Conservation (phyloP, 2,113 vertebrate genomes). For the Colossoma macropomum region DNA sequence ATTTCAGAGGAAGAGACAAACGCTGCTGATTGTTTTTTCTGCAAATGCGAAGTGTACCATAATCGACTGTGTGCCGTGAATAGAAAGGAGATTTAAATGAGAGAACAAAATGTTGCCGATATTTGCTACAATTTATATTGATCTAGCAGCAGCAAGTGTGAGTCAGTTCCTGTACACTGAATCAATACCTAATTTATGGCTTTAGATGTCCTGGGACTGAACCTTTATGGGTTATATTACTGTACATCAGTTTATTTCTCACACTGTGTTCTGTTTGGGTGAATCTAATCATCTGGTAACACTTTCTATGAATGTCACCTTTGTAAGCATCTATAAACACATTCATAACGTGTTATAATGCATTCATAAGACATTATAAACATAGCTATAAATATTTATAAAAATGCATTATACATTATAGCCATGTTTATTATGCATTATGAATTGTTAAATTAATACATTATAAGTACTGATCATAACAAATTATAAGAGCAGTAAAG, state of each 20-base stretch:
- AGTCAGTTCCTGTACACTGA: neutral
- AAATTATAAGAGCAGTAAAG: no score
- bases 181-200: neutral
- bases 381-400: no score
- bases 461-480: no score
- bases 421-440: no score
- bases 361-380: no score
- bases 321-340: no score
- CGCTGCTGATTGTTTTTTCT: neutral
- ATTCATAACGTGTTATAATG: no score
- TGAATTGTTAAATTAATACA: no score
- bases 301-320: no score
- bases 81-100: neutral
- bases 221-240: neutral
- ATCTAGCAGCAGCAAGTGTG: neutral
- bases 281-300: neutral
- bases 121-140: neutral
- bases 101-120: no score
- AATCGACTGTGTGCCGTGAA: neutral
- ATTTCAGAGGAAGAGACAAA: neutral
- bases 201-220: neutral
- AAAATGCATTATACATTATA: no score
- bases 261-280: neutral
- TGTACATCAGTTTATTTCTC: neutral
- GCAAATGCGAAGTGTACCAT: neutral